Conservation (phyloP, 2,888 invertebrate species). For the Apodemia mormo region DNA sequence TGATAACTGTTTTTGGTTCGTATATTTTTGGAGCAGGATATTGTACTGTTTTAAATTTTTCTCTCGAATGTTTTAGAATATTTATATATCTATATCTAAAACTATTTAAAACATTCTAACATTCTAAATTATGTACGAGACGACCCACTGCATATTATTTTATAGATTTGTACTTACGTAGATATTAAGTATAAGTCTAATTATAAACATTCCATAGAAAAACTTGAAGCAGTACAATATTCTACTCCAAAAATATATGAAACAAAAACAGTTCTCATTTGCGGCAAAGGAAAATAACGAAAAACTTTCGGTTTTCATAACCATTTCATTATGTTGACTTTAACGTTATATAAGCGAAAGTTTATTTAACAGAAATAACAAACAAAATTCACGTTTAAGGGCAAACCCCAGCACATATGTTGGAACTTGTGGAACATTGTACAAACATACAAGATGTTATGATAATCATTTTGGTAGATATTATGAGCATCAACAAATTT, state of each 20-base stretch:
- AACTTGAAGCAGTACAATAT: no score
- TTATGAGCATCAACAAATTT: not conserved
- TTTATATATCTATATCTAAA: no score
- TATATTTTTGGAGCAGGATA: not conserved
- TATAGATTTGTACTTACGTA: no score
- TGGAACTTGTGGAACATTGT: not conserved
- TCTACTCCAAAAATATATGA: not conserved
- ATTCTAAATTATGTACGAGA: no score
- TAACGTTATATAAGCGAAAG: not conserved
- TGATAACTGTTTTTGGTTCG: constrained; percentile 1
- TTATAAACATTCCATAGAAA: no score
- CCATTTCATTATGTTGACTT: constrained; percentile 18
- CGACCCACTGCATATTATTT: no score
- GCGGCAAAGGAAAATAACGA: not conserved
- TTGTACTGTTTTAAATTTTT: no score
- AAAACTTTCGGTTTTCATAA: constrained; percentile 16
- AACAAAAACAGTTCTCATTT: constrained; percentile 7
- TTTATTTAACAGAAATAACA: constrained; percentile 17
- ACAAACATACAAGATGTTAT: constrained; percentile 16
- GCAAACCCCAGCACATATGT: not conserved
- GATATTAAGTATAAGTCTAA: no score
- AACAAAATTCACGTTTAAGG: constrained; percentile 1
- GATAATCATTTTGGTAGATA: not conserved
- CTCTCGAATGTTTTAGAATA: no score
- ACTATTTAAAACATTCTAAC: no score